Conservation (phyloP, 2,888 invertebrate genomes). For the Agrotis clavis region DNA sequence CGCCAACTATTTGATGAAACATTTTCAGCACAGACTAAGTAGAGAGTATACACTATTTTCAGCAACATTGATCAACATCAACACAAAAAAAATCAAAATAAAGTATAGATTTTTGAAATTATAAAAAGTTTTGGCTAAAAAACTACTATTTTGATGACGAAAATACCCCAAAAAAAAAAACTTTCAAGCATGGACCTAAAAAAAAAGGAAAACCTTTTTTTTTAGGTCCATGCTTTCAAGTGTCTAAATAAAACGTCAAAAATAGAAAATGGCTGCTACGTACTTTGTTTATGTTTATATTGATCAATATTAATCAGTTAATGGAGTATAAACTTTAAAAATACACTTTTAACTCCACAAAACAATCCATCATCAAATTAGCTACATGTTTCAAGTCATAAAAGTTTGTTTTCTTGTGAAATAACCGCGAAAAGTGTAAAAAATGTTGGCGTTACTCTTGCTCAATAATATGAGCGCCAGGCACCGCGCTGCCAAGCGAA, state of each 20-base stretch:
- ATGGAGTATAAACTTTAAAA: background rate
- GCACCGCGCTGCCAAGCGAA: constrained; percentile 30
- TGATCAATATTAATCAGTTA: constrained; percentile 1
- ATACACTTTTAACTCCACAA: background rate
- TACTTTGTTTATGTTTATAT: constrained; percentile 53
- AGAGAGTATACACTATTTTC: no score
- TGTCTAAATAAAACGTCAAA: constrained; percentile 26
- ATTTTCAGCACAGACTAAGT: no score
- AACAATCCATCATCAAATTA: background rate
- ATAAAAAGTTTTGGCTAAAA: background rate
- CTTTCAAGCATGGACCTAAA: no score
- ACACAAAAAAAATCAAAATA: no score
- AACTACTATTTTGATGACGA: background rate
- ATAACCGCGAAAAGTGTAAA: constrained; percentile 18
- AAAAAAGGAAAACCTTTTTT: no score
- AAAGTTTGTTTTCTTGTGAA: constrained; percentile 12
- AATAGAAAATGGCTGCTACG: constrained; percentile 30
- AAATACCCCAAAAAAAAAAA: background rate
- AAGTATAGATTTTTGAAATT: background rate
- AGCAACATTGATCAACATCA: no score
- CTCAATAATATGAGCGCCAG: constrained; percentile 57
- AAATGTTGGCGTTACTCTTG: constrained; percentile 61
- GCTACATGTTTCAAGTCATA: constrained; percentile 32
- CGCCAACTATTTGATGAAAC: no score
- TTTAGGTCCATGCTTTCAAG: no score